Evolutionary conservation across 2,888 invertebrate genomes (phyloP), one percentile per base, ranked within the genome.

Genomic region (Alviniconcha strummeri): DNA sequence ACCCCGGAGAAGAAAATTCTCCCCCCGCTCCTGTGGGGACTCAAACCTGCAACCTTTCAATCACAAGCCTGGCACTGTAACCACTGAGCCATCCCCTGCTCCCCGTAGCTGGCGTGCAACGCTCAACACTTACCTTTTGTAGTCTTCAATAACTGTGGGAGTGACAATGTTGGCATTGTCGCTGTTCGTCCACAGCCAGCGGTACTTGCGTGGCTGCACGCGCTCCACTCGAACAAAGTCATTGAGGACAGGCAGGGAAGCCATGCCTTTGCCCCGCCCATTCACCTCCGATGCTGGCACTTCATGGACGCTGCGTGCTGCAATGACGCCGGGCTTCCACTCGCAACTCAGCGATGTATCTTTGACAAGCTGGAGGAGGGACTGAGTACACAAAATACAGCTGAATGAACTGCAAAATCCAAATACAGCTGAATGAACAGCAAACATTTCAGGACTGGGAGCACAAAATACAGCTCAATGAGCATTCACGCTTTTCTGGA

Each of bases 291-390:
- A 74, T 36, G 84, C 79, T 13, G 83, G 76, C 17, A 83, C 80
- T 72, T 80, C 84, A 55, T 80, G 84, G 13, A 85, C 82, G 71
- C 82, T 84, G 8, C 85, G 84, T 0, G 87, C 84, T 54, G 87
- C 85, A 2, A 87, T 86, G 13, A 88, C 89, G 17, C 90, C 90
- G 55, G 91, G 90, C 80, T 90, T 90, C 91, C 91, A 91, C 75
- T 90, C 90, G 69, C 88, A 87, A 8, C 87, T 88, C 78, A 88
- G 88, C n/a, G 88, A 87, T n/a, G 89, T 87, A 86, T 91, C 90
- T 81, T 89, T 89, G 67, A 91, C 85, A 8, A 89, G 87, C 80
- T 90, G 89, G 56, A 89, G 83, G 15, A 90, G 79, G 19, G 88
- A 85, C 91, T 91, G 84, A 54, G 69, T 74, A 54, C 36, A 36